These are phyloP conservation scores for Limnephilus lunatus DNA, from an alignment of 2,888 invertebrate species.

Conservation along the genomic window DNA sequence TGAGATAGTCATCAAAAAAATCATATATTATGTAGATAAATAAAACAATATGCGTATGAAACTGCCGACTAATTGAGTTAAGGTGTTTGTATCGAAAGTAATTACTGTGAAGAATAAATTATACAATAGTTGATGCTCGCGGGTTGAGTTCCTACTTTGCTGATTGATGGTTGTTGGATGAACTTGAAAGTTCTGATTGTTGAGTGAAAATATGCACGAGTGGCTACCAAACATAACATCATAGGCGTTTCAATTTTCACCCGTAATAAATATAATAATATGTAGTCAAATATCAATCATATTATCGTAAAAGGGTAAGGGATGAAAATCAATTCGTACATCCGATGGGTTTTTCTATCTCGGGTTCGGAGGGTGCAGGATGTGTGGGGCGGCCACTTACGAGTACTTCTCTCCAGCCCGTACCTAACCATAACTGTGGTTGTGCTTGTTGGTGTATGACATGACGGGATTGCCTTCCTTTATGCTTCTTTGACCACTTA, in stretches of 20 bases:
- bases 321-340: slow-evolving; percentile 17
- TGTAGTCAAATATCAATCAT: slow-evolving; percentile 62
- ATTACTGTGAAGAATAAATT: neutral
- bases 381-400: slow-evolving; percentile 40
- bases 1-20: too few species aligned
- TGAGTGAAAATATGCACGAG: neutral
- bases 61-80: neutral
- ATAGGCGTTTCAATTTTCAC: neutral
- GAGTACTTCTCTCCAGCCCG: slow-evolving; percentile 24
- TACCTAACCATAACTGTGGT: slow-evolving; percentile 20
- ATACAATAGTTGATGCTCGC: neutral
- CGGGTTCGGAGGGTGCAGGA: slow-evolving; percentile 12
- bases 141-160: neutral
- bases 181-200: neutral
- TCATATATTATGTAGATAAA: too few species aligned
- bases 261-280: slow-evolving; percentile 38
- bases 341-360: slow-evolving; percentile 49
- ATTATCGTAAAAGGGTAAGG: slow-evolving; percentile 60
- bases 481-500: slow-evolving; percentile 65
- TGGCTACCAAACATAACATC: neutral
- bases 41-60: neutral
- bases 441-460: slow-evolving; percentile 59
- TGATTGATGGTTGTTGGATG: neutral
- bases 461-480: slow-evolving; percentile 65
- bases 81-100: neutral